Percentiles rank a stretch among this genome's conserved stretches.
Conservation (phyloP, 1,140 invertebrate species). For the Camponotus pennsylvanicus region DNA sequence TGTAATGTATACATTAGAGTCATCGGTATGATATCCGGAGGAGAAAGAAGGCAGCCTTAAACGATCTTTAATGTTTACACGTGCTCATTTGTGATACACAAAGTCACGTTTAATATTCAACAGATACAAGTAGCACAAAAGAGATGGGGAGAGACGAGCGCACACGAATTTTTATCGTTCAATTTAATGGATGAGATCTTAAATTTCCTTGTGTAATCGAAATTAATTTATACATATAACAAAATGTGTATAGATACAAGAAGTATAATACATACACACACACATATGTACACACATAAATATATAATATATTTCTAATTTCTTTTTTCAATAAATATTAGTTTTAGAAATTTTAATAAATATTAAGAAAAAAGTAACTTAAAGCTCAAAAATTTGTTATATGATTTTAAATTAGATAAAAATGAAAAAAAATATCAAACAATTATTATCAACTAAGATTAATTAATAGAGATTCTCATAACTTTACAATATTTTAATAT, state of each 20-base stretch:
- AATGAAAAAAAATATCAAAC: background rate
- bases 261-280: background rate
- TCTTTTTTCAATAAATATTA: constrained; percentile 1
- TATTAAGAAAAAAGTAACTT: no score
- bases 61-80: background rate
- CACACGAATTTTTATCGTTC: background rate
- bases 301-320: background rate
- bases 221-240: background rate
- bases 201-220: background rate
- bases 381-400: background rate
- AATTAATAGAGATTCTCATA: background rate
- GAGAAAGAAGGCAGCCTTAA: background rate
- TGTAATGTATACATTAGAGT: background rate
- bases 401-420: background rate
- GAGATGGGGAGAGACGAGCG: background rate
- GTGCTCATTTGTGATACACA: background rate
- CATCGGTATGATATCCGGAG: background rate
- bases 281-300: background rate
- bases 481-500: background rate
- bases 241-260: background rate
- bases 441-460: background rate
- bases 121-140: background rate
- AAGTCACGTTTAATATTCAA: constrained; percentile 25
- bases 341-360: background rate
- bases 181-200: background rate